Base-by-base conservation (phyloP, 2,888 invertebrate genomes). In the Drosophila phalerata region DNA sequence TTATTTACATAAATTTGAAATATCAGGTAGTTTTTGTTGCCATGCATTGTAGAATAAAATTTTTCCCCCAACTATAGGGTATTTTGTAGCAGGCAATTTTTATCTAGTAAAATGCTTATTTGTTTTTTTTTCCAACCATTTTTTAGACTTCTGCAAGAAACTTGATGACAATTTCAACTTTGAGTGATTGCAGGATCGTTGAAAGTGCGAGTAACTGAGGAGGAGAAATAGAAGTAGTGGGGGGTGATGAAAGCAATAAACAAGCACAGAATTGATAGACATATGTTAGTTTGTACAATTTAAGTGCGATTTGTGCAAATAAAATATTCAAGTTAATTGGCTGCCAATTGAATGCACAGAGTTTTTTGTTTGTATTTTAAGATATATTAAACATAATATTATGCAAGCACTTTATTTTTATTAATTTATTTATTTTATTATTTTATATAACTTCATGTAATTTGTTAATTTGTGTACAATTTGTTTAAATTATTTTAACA, bases 161-260 rank as follows among this genome's bases (percentile, higher is more conserved):
- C 66, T 76, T 70, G 86, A 77, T 70, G 84, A 77, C 86, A 84
- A 79, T 81, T 86, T 81, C 68, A 74, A 81, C 86, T 86, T 74
- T 86, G 84, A 84, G 74, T 79, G 86, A 84, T 84, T 85, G 86
- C 69, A 69, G 64, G 47, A 52, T 25, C 28, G 43, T 32, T 19
- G 51, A 43, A 67, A 45, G 2, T 19, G 45, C 42, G n/a, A 32
- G 30, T 9, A 3, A 8, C 6, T 22, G 8, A 28, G 6, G 8
- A 15, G 5, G 17, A 8, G 38, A 15, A 9, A 4, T 5, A 10
- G 19, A 2, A 17, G 8, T 28, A 11, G 47, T 28, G 6, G 37
- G 13, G 15, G 15, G 28, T 22, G 22, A 13, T 10, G 15, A 37
- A 30, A 55, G 73, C 58, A 73, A 73, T 73, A 73, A 62, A 73